Percentiles rank a stretch among this genome's conserved stretches.
Conservation (phyloP, 1,140 invertebrate genomes). For the Zaprionus tsacasi region DNA sequence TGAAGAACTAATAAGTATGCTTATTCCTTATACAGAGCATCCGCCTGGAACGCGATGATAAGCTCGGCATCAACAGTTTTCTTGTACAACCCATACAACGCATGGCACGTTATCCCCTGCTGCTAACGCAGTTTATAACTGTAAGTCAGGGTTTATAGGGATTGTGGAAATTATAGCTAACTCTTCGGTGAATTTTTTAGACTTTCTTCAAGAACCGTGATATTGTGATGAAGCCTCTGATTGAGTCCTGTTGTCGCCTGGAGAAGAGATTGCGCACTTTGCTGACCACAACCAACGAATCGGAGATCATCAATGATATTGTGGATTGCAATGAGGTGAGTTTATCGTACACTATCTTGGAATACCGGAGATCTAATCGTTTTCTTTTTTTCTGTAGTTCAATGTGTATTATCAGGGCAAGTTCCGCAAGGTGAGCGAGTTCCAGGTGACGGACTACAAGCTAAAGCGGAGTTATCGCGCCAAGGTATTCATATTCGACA, state of each 20-base stretch:
- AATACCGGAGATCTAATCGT: background rate
- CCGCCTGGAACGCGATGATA: constrained; percentile 77
- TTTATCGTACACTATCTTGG: background rate
- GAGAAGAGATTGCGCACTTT: constrained; percentile 77
- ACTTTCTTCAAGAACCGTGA: constrained; percentile 80
- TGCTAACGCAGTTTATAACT: constrained; percentile 77
- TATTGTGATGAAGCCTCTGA: constrained; percentile 72
- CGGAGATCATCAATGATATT: constrained; percentile 82
- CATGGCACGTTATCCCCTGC: constrained; percentile 78
- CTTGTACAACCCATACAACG: constrained; percentile 82
- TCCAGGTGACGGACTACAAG: constrained; percentile 69
- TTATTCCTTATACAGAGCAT: constrained; percentile 55
- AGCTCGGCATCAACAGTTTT: constrained; percentile 83
- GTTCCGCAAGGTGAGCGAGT: constrained; percentile 78
- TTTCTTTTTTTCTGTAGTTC: constrained; percentile 54
- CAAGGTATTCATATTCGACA: constrained; percentile 83
- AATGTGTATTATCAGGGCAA: constrained; percentile 82
- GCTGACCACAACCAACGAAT: constrained; percentile 79
- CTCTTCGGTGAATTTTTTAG: constrained; percentile 27
- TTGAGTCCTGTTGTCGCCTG: constrained; percentile 78
- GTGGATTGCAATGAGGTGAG: constrained; percentile 78
- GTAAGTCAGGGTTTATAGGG: constrained; percentile 34
- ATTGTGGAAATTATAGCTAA: background rate
- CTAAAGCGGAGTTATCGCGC: constrained; percentile 68
- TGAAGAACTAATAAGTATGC: background rate